A percentile compares a stretch with the other conserved stretches of the same genome.
Evolutionary conservation across 2,888 invertebrate genomes (phyloP).

Genomic region (Mellilla xanthometata): DNA sequence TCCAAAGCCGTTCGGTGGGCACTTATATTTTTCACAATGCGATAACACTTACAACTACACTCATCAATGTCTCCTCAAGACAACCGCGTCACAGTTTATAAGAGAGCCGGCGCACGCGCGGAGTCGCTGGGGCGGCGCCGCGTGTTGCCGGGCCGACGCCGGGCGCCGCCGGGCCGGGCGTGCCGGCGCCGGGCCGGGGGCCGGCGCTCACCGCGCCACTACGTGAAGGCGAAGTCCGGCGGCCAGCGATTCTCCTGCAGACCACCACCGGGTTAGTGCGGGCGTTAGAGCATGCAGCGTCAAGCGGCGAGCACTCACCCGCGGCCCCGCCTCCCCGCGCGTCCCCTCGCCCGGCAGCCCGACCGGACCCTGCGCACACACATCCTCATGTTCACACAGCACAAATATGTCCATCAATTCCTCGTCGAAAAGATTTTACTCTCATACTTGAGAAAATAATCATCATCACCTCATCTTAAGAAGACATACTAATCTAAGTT

Average conservation of each 20-base stretch:
- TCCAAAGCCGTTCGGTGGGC: too few relatives aligned
- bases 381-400: too few relatives aligned
- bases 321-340: conserved; percentile 89
- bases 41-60: conserved; percentile 26
- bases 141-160: neutral
- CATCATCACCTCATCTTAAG: too few relatives aligned
- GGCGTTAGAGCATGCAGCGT: neutral
- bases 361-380: conserved; percentile 87
- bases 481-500: too few relatives aligned
- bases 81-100: conserved; percentile 30
- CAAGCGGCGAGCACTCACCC: conserved; percentile 84
- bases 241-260: conserved; percentile 76
- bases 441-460: too few relatives aligned
- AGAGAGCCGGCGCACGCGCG: neutral
- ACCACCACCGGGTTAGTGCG: conserved; percentile 51
- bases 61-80: conserved; percentile 14
- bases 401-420: too few relatives aligned
- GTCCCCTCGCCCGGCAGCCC: conserved; percentile 90
- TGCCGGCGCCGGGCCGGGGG: conserved; percentile 21
- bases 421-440: too few relatives aligned
- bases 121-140: neutral
- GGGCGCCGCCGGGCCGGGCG: conserved; percentile 16
- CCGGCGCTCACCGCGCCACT: conserved; percentile 41
- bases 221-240: conserved; percentile 75
- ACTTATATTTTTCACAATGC: conserved; percentile 16